A percentile compares a stretch with the other conserved stretches of the same genome.
phyloP scores from a whole-genome alignment of 2,113 vertebrate genomes.

The Pseudonaja textilis region DNA sequence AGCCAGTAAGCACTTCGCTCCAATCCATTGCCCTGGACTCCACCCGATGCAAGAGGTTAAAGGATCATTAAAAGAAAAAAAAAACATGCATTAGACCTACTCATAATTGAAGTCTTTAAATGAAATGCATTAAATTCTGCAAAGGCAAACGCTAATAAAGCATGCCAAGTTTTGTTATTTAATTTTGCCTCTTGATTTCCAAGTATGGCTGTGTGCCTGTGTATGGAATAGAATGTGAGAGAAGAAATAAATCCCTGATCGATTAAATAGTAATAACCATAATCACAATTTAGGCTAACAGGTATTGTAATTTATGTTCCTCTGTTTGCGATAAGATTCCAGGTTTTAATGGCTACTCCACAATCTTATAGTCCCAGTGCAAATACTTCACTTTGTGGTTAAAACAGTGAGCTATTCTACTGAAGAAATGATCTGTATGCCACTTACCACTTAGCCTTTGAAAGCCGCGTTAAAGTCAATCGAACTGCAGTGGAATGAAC shows the following conservation, averaged over 20 bases:
- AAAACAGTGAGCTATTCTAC: not conserved
- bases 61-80: not conserved
- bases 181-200: conserved; percentile 23
- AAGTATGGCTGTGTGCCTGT: conserved; percentile 1
- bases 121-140: conserved; percentile 2
- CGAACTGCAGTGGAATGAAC: not conserved
- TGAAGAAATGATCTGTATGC: not conserved
- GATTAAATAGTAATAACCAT: conserved; percentile 3
- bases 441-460: not conserved
- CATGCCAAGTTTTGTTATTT: not conserved
- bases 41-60: not conserved
- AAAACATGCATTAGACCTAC: not conserved
- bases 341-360: conserved; percentile 7
- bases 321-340: conserved; percentile 8
- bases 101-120: not conserved
- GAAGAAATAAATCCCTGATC: conserved; percentile 9
- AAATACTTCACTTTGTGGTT: conserved; percentile 13
- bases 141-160: conserved; percentile 23
- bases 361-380: not conserved
- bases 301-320: conserved; percentile 25
- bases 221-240: conserved; percentile 7
- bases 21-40: not conserved
- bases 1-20: not conserved
- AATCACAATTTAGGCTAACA: conserved; percentile 18
- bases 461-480: not conserved